phyloP scores from a whole-genome alignment of 2,888 invertebrate species.

The Lithosia quadra region DNA sequence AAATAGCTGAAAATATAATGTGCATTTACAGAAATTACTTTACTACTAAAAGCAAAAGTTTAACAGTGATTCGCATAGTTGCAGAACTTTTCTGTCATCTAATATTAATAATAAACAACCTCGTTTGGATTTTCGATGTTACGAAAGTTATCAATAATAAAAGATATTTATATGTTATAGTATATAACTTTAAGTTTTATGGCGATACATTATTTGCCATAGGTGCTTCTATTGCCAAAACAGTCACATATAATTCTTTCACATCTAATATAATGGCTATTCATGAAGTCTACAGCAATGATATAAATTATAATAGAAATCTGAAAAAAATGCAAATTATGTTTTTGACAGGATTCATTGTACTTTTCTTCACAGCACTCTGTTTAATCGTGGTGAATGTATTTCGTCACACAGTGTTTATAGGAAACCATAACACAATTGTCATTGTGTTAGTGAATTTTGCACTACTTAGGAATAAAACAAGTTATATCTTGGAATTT shows the following conservation, averaged over 20 bases:
- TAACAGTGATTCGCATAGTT: background rate
- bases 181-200: background rate
- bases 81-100: background rate
- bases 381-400: background rate
- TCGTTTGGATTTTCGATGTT: background rate
- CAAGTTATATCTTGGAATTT: background rate
- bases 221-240: background rate
- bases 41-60: background rate
- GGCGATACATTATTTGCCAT: background rate
- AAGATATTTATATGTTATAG: background rate
- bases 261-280: background rate
- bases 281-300: background rate
- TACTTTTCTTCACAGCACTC: background rate
- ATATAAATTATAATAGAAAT: background rate
- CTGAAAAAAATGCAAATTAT: background rate
- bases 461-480: background rate
- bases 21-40: conserved; percentile 10
- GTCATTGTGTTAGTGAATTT: background rate
- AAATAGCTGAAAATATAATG: conserved; percentile 9
- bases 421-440: background rate
- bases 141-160: background rate
- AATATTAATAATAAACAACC: background rate
- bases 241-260: background rate
- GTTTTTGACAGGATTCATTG: background rate
- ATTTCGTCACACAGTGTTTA: background rate